Conservation (phyloP, 2,888 invertebrate species). For the Acanthosepion pharaonis region DNA sequence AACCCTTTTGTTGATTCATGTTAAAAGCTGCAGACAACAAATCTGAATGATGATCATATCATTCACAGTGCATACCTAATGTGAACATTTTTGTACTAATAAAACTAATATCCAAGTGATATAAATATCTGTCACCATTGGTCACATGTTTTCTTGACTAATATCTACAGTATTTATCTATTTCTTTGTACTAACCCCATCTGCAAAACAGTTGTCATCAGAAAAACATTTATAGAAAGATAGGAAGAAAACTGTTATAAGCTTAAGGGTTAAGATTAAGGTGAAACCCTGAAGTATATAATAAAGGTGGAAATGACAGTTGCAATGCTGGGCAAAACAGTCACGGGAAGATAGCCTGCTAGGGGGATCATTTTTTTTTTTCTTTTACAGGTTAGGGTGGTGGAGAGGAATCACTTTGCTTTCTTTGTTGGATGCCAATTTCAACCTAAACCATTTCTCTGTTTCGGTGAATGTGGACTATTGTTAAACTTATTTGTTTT, state of each 20-base stretch:
- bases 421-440: conserved; percentile 33
- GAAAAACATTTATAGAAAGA: neutral
- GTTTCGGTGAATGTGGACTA: neutral
- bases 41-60: no score
- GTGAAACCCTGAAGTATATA: conserved; percentile 33
- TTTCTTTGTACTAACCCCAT: neutral
- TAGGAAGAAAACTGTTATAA: neutral
- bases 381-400: neutral
- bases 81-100: neutral
- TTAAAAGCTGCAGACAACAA: no score
- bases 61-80: no score
- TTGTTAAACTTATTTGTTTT: conserved; percentile 11
- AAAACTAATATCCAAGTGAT: neutral
- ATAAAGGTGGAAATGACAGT: conserved; percentile 33
- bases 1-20: no score
- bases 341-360: conserved; percentile 10
- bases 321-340: neutral
- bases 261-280: neutral
- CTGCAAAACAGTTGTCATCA: neutral
- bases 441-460: neutral
- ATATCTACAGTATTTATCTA: neutral
- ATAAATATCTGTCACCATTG: neutral
- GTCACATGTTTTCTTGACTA: neutral
- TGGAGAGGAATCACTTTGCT: neutral
- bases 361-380: neutral